A percentile compares a stretch with the other conserved stretches of the same genome.
Conservation (phyloP, 2,888 invertebrate genomes). For the Atherix ibis region DNA sequence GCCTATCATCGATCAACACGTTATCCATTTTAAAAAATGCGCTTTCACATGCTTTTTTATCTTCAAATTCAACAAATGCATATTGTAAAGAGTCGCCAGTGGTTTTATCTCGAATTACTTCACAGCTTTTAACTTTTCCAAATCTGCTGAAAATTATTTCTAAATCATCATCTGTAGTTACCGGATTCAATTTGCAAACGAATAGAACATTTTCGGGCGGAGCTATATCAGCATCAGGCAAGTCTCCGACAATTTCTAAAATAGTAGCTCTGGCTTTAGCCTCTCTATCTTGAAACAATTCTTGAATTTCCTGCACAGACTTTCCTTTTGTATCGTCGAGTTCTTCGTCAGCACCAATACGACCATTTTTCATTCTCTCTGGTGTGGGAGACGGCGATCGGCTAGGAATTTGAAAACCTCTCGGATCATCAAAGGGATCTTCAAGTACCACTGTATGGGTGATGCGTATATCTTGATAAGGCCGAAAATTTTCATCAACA, state of each 20-base stretch:
- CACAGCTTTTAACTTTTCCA: slow-evolving; percentile 84
- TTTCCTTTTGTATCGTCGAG: slow-evolving; percentile 81
- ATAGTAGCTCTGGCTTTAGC: slow-evolving; percentile 94
- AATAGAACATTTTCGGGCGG: slow-evolving; percentile 99
- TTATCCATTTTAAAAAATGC: slow-evolving; percentile 99
- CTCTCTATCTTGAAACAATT: slow-evolving; percentile 78
- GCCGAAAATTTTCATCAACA: slow-evolving; percentile 76
- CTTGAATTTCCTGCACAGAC: slow-evolving; percentile 67
- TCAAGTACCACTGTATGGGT: slow-evolving; percentile 92
- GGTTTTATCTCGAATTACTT: slow-evolving; percentile 88
- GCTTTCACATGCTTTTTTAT: slow-evolving; percentile 83
- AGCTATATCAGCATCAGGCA: slow-evolving; percentile 92
- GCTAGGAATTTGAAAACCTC: slow-evolving; percentile 57
- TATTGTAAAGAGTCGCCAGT: slow-evolving; percentile 93
- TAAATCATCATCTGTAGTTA: slow-evolving; percentile 91
- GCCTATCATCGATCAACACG: slow-evolving; percentile 92
- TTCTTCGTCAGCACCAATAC: slow-evolving; percentile 87
- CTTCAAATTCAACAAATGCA: slow-evolving; percentile 95
- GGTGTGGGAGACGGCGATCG: slow-evolving; percentile 79
- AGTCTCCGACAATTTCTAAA: slow-evolving; percentile 94
- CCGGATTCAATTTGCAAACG: slow-evolving; percentile 97
- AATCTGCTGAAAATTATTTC: slow-evolving; percentile 96
- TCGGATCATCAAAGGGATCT: slow-evolving; percentile 89
- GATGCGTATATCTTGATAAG: slow-evolving; percentile 89
- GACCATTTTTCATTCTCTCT: slow-evolving; percentile 64